Evolutionary conservation across 2,113 vertebrate genomes (phyloP).

Genomic region (Tachycineta bicolor): DNA sequence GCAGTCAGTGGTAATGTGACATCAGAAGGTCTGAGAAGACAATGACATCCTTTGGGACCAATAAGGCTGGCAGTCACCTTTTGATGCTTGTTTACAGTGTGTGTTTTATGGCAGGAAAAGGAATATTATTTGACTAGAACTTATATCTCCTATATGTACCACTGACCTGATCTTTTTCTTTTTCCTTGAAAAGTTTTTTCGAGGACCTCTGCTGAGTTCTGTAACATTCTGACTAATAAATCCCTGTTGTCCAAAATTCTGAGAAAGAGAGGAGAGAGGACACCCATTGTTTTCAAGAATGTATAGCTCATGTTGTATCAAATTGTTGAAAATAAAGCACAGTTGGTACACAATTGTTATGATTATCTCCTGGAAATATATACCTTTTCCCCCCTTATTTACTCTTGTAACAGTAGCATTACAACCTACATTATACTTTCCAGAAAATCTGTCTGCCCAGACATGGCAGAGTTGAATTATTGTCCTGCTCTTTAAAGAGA

Average conservation of each 20-base stretch:
- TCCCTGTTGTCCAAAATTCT: not conserved
- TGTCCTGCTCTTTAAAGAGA: not conserved
- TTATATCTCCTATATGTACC: not conserved
- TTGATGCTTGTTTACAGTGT: not conserved
- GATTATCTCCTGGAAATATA: not conserved
- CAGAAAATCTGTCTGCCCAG: not conserved
- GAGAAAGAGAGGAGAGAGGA: not conserved
- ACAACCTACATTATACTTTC: not conserved
- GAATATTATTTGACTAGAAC: not conserved
- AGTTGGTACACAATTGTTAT: not conserved
- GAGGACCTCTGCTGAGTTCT: not conserved
- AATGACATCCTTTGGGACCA: not conserved
- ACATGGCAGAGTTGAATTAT: not conserved
- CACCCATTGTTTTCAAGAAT: not conserved
- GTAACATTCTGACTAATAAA: not conserved
- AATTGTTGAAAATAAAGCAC: not conserved
- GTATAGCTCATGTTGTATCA: not conserved
- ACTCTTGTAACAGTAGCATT: not conserved
- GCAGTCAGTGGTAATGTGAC: not conserved
- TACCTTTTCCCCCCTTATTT: rapidly evolving
- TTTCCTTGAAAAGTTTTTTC: not conserved
- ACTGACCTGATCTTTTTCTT: not conserved
- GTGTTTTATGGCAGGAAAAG: not conserved
- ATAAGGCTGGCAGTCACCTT: not conserved
- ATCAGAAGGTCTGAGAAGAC: not conserved